Evolutionary conservation across 2,797 vertebrate genomes (phyloP), one percentile per base, ranked within the genome.

Genomic region (Fistularia tabacaria): DNA sequence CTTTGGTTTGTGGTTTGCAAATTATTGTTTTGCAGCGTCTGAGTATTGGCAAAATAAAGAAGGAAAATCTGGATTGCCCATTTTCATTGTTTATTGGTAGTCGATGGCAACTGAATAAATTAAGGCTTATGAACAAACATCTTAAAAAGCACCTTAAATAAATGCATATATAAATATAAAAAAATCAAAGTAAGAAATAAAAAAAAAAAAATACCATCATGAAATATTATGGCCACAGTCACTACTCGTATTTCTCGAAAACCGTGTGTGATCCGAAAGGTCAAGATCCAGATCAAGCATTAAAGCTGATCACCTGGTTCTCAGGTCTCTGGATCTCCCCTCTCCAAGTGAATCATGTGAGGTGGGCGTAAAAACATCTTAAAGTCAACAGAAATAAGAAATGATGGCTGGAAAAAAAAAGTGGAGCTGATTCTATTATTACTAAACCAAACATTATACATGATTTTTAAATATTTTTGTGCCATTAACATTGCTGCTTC

Each of bases 41-140:
- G 14, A 0, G 5, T 45, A 11, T 10, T 13, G 10, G 25, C n/a
- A 38, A 6, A 56, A 40, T n/a, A 3, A 47, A 39, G 37, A 56
- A 9, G n/a, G 11, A 0, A 10, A 11, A 25, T 41, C 14, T 41
- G 14, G 8, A 25, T 7, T 14, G 40, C 82, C 58, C 64, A 66
- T 87, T 89, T 87, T 84, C 53, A 76, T 81, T 55, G 61, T 89
- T 90, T 90, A 90, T 90, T 91, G 87, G 65, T 90, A 73, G 82
- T 89, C 75, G 87, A 92, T 92, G 91, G 90, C 89, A 92, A 92
- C 89, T 86, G 83, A 91, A 91, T 77, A 89, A 89, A 88, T 89
- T 92, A 93, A 92, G 91, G 90, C 90, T 88, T 74, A 90, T 91
- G 89, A 92, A 91, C 90, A 89, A 89, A 91, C 89, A 91, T 91